phyloP scores from a whole-genome alignment of 1,140 invertebrate genomes.

The Ostrea denselamellosa region DNA sequence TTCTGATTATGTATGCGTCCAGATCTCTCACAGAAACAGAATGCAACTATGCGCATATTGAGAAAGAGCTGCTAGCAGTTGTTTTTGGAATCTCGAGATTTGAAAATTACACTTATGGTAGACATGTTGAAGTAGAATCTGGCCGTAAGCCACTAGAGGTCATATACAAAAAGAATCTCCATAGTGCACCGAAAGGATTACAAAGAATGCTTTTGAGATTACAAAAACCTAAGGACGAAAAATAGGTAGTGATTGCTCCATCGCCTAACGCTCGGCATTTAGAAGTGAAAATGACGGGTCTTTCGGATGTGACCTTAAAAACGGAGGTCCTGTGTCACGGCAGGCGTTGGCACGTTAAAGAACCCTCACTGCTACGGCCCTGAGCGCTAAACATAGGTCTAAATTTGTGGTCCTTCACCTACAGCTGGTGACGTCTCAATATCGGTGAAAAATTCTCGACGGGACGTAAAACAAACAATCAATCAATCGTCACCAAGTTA shows the following conservation, averaged over 20 bases:
- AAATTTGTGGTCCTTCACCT: no score
- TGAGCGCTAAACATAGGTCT: no score
- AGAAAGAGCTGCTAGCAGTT: conserved; percentile 64
- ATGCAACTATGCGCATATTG: conserved; percentile 77
- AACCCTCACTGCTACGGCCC: no score
- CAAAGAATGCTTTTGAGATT: conserved; percentile 65
- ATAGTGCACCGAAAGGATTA: conserved; percentile 54
- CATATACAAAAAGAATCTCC: conserved; percentile 63
- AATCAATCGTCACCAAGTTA: conserved; percentile 22
- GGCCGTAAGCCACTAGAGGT: conserved; percentile 76
- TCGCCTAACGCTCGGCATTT: no score
- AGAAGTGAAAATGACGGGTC: no score
- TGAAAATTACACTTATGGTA: conserved; percentile 80
- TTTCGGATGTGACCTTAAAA: no score
- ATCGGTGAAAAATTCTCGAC: no score
- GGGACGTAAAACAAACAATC: no score
- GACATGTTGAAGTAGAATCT: conserved; percentile 63
- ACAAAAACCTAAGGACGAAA: conserved; percentile 21
- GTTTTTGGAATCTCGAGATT: conserved; percentile 80
- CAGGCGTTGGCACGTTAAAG: no score
- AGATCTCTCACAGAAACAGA: conserved; percentile 50
- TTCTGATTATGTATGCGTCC: conserved; percentile 56
- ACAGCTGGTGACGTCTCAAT: no score
- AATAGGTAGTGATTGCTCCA: no score
- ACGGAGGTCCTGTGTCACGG: no score